Evolutionary conservation across 2,113 vertebrate species (phyloP), one percentile per base, ranked within the genome.

Genomic region (Salvator merianae): DNA sequence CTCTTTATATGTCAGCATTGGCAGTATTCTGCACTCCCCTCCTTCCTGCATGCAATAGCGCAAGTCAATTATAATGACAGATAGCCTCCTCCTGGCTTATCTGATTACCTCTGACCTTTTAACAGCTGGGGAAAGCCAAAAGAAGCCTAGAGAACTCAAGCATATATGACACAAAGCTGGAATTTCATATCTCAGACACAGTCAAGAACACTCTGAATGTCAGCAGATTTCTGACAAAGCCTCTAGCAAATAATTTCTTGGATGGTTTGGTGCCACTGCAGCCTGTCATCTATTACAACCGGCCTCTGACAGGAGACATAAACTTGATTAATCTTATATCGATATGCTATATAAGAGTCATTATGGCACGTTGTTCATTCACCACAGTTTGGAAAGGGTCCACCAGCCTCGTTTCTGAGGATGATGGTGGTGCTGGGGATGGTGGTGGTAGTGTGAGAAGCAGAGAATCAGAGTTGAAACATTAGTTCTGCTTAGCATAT

Each of bases 81-180:
- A 94, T 91, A 91, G 86, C 90, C 88, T 92, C 86, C 89, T 91
- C 89, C 80, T 91, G 90, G 90, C 80, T 93, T 63, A 94, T 94
- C 90, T 91, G 90, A 94, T 94, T 95, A 94, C 92, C 92, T 95
- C 89, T 95, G 93, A 94, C 91, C 91, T 94, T 96, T 94, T 84
- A 93, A 92, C 93, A 94, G 91, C 84, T 92, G 84, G 79, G 88
- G 81, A 91, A 89, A 93, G 86, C 82, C 91, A 79, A 93, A 93
- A 94, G 90, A 82, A 92, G 82, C 88, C 87, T 32, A 84, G 93
- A 86, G 77, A 91, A 87, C 81, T 91, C 89, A 90, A 88, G 91
- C 88, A 94, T 93, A 85, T 74, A 91, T 87, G 90, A 92, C 88
- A 93, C 88, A 91, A 90, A 93, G 79, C 87, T 91, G 86, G 84